Conservation (phyloP, 2,888 invertebrate species). For the Rhagonycha lutea region DNA sequence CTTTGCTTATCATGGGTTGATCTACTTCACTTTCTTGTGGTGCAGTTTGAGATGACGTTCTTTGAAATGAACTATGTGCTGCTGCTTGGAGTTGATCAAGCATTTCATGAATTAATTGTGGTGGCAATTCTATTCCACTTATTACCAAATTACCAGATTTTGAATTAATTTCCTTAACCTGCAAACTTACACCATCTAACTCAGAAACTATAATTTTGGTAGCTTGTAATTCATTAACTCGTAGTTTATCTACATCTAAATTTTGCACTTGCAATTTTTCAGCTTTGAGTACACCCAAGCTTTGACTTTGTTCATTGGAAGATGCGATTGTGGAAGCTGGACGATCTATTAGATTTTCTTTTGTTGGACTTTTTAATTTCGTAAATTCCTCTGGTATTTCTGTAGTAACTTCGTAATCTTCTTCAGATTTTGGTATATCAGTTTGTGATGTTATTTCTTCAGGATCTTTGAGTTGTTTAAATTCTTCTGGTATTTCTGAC, state of each 20-base stretch:
- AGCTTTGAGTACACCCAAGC: conserved; percentile 57
- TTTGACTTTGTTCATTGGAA: conserved; percentile 35
- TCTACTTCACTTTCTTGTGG: background rate
- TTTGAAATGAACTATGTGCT: conserved; percentile 32
- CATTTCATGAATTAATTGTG: conserved; percentile 70
- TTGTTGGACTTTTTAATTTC: conserved; percentile 42
- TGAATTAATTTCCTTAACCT: conserved; percentile 73
- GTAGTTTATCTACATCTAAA: conserved; percentile 77
- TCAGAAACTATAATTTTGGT: conserved; percentile 81
- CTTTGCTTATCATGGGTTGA: background rate
- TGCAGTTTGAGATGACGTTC: conserved; percentile 4
- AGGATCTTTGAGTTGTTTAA: background rate
- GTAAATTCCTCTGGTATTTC: conserved; percentile 48
- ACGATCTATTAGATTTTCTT: background rate
- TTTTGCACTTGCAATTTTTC: conserved; percentile 73
- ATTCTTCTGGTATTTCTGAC: background rate
- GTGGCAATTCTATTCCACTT: conserved; percentile 70
- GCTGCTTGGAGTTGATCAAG: conserved; percentile 56
- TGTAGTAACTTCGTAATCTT: conserved; percentile 46
- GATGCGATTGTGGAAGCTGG: background rate
- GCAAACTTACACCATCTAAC: conserved; percentile 75
- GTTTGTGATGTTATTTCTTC: background rate
- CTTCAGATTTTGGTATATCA: conserved; percentile 33
- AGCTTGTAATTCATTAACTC: conserved; percentile 78
- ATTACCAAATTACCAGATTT: conserved; percentile 70